phyloP scores from a whole-genome alignment of 2,113 vertebrate genomes.

The Entelurus aequoreus region DNA sequence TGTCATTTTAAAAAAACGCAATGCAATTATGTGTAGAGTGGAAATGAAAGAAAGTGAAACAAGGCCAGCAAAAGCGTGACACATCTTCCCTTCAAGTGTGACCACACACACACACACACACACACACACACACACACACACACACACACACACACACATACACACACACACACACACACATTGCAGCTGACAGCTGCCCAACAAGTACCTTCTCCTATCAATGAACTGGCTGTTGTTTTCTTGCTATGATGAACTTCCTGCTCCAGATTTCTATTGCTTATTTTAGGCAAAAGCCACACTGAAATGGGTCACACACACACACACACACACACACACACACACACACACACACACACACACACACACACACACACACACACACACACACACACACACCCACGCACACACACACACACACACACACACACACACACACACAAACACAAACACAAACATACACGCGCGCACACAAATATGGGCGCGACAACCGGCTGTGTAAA shows the following conservation, averaged over 20 bases:
- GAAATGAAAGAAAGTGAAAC: slow-evolving; percentile 31
- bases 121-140: slow-evolving; percentile 1
- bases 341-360: no score
- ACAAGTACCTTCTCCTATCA: slow-evolving; percentile 2
- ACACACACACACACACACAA: no score
- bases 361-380: no score
- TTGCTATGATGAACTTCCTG: slow-evolving; percentile 28
- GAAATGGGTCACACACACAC: slow-evolving; percentile 34
- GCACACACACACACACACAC: background rate
- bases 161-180: slow-evolving; percentile 9
- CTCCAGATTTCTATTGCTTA: slow-evolving; percentile 32
- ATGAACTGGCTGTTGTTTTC: slow-evolving; percentile 17
- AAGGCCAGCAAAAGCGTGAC: slow-evolving; percentile 19
- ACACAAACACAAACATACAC: no score
- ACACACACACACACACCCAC: no score
- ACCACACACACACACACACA: slow-evolving; percentile 2
- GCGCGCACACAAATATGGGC: background rate
- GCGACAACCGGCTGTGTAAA: slow-evolving; percentile 4
- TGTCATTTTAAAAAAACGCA: slow-evolving; percentile 55
- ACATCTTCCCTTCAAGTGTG: slow-evolving; percentile 19
- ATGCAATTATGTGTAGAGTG: slow-evolving; percentile 42
- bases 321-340: no score
- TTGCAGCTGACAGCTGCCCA: slow-evolving; percentile 17
- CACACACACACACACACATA: background rate
- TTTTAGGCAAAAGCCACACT: slow-evolving; percentile 34